Base-by-base conservation (phyloP, 1,140 invertebrate species). In the Papilio polyxenes region DNA sequence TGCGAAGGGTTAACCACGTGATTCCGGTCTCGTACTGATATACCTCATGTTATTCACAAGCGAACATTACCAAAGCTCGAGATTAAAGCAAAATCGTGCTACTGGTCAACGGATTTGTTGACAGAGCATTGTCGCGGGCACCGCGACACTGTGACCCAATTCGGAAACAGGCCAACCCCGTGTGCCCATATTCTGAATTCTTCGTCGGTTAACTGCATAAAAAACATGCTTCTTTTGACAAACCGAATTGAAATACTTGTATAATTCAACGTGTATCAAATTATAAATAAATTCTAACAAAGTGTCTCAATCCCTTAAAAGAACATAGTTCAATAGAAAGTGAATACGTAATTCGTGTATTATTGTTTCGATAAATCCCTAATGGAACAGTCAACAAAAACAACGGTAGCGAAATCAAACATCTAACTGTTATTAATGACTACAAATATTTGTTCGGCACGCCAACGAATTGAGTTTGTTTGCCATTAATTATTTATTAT, bases 71-170 rank as follows among this genome's bases (percentile, higher is more conserved):
- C 65, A 72, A 65, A 65, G 62, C 23, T 15, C 31, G 48, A 77
- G 23, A 51, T 77, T 53, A 49, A 53, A 51, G 1, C 49, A 48
- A 10, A 56, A 76, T 82, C 69, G 82, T 74, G 31, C 76, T 56
- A 83, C 83, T 20, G 75, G 81, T 84, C 82, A 53, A 49, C 79
- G 62, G 84, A 88, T 84, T 53, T 49, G 85, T 90, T 83, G 84
- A 15, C 82, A 75, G 82, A 89, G 85, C 62, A 82, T 72, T 49
- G 37, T 65, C 49, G 79, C 79, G 74, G 81, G 23, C 80, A 84
- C 81, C 75, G 83, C 85, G 86, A 87, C 89, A 90, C 88, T 87
- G 87, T 92, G 91, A 92, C 90, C 91, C 84, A 92, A 89, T 90
- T 92, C 84, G 75, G 75, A 88, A 88, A 83, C 85, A 87, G 87